Evolutionary conservation across 2,888 invertebrate species (phyloP).

Genomic region (Aphodius sticticus): DNA sequence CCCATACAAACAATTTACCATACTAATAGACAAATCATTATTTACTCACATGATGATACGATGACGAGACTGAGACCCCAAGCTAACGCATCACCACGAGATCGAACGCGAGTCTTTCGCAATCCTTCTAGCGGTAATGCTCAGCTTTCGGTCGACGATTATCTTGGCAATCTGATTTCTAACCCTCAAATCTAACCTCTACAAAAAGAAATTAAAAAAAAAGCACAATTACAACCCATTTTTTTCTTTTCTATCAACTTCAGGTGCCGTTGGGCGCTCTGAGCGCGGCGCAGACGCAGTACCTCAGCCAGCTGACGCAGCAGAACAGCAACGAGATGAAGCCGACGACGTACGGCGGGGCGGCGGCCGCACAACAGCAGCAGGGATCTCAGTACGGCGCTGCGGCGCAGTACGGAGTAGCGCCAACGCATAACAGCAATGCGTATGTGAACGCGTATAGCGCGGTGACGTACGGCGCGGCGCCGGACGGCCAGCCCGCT

Average conservation of each 20-base stretch:
- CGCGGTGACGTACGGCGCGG: slow-evolving; percentile 43
- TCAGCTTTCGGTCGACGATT: slow-evolving; percentile 28
- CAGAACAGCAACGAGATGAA: slow-evolving; percentile 56
- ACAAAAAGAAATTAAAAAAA: neutral
- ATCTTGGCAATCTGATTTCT: slow-evolving; percentile 43
- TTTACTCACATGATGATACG: slow-evolving; percentile 31
- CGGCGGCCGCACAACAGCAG: slow-evolving; percentile 34
- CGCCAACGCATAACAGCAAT: slow-evolving; percentile 42
- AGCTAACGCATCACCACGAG: slow-evolving; percentile 9
- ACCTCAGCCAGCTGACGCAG: slow-evolving; percentile 67
- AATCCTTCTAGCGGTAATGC: slow-evolving; percentile 4
- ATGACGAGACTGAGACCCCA: slow-evolving; percentile 40
- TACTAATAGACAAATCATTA: too few species aligned
- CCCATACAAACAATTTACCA: too few species aligned
- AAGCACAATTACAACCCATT: neutral
- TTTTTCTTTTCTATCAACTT: neutral
- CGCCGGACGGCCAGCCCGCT: slow-evolving; percentile 32
- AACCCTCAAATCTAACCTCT: neutral
- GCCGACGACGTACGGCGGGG: slow-evolving; percentile 43
- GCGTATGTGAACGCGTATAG: slow-evolving; percentile 49
- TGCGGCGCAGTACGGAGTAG: slow-evolving; percentile 47
- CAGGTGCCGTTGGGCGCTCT: slow-evolving; percentile 53
- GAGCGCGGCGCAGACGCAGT: slow-evolving; percentile 68
- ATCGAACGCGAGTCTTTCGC: slow-evolving; percentile 23
- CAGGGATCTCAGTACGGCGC: slow-evolving; percentile 39